Evolutionary conservation across 2,797 vertebrate genomes (phyloP), one percentile per base, ranked within the genome.

Genomic region (Brachymystax lenok): DNA sequence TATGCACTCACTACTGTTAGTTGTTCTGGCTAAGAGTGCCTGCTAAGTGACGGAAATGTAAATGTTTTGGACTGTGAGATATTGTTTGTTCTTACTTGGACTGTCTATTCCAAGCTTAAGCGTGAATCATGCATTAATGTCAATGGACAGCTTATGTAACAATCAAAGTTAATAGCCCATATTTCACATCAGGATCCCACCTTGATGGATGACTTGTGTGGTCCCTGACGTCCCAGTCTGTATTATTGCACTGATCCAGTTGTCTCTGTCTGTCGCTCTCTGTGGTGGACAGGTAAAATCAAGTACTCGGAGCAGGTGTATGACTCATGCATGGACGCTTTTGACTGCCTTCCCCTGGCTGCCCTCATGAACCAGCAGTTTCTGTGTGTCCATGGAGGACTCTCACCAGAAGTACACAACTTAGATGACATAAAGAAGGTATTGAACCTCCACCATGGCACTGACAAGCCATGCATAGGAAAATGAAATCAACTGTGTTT

Each of bases 311-410:
- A 96, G 90, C 94, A 95, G 86, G 95, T 96, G 77, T 96, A 96
- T 75, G 95, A 96, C 89, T 91, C 93, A n/a, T 95, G 95, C 88
- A 95, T 95, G 95, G 94, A 95, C 68, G 92, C 95, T 0, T 96
- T 96, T 77, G 95, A 96, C 90, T 96, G 95, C 91, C 94, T 96
- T 86, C 95, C 95, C 30, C 89, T 95, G 90, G 95, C 95, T 78
- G 95, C 95, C 1, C 93, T 95, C 87, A 95, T 96, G 95, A 96
- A 95, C 87, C 95, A 96, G 83, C 95, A 96, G 92, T 96, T 96
- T 85, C 90, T 96, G 90, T 96, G 95, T 73, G 95, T 96, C 78
- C 95, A 96, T 0, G 95, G 95, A 21, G 95, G 95, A 66, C 93
- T 95, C 69, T 96, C 95, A 74, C 95, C 95, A 56, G 95, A 95